Evolutionary conservation across 2,113 vertebrate genomes (phyloP).

Genomic region (Glareola pratincola): DNA sequence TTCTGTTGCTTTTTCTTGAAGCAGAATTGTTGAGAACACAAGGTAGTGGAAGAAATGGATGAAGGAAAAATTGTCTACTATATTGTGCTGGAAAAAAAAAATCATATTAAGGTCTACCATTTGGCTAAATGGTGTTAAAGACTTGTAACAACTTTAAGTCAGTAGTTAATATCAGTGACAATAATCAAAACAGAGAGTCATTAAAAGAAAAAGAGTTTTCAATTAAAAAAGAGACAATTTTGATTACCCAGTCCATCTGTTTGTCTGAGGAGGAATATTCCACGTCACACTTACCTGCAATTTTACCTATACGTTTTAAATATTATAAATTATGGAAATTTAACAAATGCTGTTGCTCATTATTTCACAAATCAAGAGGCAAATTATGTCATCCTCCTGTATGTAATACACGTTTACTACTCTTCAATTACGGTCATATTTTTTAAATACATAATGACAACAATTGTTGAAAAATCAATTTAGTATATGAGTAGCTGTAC

Average conservation of each 20-base stretch:
- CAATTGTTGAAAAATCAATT: not conserved
- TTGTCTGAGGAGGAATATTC: not conserved
- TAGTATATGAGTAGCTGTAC: not conserved
- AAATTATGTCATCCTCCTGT: not conserved
- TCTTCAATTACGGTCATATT: not conserved
- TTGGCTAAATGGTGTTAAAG: not conserved
- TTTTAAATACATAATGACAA: not conserved
- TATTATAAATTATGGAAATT: not conserved
- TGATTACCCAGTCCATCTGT: not conserved
- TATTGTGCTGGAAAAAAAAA: not conserved
- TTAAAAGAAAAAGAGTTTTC: not conserved
- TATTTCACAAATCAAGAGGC: not conserved
- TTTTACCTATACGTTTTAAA: not conserved
- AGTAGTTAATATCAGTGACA: not conserved
- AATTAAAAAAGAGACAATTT: not conserved
- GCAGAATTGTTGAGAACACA: not conserved
- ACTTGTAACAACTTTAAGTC: not conserved
- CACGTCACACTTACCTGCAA: not conserved
- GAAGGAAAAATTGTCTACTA: not conserved
- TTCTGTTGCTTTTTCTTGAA: not conserved
- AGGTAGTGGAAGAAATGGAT: not conserved
- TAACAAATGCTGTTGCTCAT: not conserved
- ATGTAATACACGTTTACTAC: not conserved
- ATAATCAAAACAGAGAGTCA: not conserved
- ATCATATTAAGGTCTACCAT: not conserved